These are phyloP conservation scores for Rhagium mordax DNA, from an alignment of 2,888 invertebrate genomes.

Conservation along the genomic window DNA sequence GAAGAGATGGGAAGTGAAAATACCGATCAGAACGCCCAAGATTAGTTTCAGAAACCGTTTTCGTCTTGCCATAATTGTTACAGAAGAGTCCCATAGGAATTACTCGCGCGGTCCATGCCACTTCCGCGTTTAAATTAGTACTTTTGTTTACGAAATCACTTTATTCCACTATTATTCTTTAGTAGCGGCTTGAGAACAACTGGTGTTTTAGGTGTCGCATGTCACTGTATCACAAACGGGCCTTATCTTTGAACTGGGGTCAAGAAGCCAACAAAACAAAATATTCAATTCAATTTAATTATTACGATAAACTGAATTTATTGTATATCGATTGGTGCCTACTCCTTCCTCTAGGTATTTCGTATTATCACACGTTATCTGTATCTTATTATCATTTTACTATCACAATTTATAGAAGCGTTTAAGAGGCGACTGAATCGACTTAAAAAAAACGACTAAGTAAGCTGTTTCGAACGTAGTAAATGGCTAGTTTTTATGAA, in stretches of 20 bases:
- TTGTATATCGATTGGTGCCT: not conserved
- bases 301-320: not conserved
- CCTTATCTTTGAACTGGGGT: conserved; percentile 36
- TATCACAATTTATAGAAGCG: conserved; percentile 8
- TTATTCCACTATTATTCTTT: not conserved
- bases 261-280: conserved; percentile 14
- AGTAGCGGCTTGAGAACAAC: not conserved
- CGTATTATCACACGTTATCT: not conserved
- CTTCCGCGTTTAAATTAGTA: not conserved
- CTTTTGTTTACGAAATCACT: not conserved
- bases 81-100: not conserved
- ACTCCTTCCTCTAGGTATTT: not conserved
- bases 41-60: conserved; percentile 62
- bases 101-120: not conserved
- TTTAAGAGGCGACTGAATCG: not conserved
- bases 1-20: conserved; percentile 57
- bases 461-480: not conserved
- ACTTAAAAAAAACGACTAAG: not conserved
- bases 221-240: not conserved
- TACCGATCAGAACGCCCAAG: conserved; percentile 63
- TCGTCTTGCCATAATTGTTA: conserved; percentile 51
- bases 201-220: not conserved
- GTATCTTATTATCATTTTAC: not conserved
- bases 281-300: no score
- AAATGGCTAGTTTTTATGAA: not conserved